These are phyloP conservation scores for Temnothorax longispinosus DNA, from an alignment of 1,140 invertebrate species.

Conservation along the genomic window DNA sequence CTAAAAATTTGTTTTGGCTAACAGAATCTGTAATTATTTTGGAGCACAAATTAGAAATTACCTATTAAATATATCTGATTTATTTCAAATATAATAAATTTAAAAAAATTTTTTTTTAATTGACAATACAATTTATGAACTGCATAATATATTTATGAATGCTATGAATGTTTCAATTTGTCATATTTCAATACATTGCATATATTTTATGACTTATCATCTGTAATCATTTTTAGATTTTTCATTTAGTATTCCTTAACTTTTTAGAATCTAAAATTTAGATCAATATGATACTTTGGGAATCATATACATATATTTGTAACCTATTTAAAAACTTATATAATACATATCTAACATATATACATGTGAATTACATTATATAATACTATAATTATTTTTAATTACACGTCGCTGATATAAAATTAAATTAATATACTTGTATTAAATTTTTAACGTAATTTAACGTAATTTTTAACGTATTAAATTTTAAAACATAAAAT, in stretches of 20 bases:
- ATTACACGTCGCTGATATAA: not conserved
- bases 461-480: too few relatives aligned
- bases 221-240: not conserved
- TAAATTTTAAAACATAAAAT: not conserved
- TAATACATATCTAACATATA: not conserved
- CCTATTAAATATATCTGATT: not conserved
- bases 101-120: not conserved
- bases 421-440: conserved; percentile 19
- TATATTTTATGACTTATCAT: not conserved
- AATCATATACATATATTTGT: not conserved
- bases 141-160: conserved; percentile 25
- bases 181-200: not conserved
- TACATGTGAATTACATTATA: too few relatives aligned
- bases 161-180: not conserved
- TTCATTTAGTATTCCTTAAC: not conserved
- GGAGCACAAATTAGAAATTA: not conserved
- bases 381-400: not conserved
- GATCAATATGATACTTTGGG: not conserved
- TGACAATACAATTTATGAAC: conserved; percentile 1
- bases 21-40: not conserved
- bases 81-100: conserved; percentile 10
- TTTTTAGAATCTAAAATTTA: not conserved
- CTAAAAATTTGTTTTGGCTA: not conserved
- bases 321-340: not conserved
- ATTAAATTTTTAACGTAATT: not conserved